Evolutionary conservation across 2,888 invertebrate species (phyloP).

Genomic region (Caenorhabditis virilis): DNA sequence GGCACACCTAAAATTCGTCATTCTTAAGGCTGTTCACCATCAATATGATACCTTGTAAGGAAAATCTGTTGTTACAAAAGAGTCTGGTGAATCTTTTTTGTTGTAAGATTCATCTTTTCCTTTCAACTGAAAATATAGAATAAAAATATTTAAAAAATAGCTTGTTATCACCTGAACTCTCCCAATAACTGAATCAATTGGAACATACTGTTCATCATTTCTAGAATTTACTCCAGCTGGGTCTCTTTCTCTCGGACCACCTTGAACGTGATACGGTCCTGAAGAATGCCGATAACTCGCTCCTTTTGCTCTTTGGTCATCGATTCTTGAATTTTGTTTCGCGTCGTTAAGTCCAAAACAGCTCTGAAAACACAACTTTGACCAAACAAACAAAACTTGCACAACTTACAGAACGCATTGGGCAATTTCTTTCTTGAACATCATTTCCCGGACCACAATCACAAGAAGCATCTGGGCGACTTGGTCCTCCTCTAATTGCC

Average conservation of each 20-base stretch:
- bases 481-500: conserved; percentile 17
- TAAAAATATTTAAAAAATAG: not conserved
- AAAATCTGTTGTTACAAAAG: conserved; percentile 42
- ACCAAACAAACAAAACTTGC: too few relatives aligned
- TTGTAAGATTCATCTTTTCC: conserved; percentile 17
- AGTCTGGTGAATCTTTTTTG: conserved; percentile 40
- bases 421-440: conserved; percentile 41
- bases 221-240: too few relatives aligned
- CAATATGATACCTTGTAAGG: conserved; percentile 37
- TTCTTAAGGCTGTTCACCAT: not conserved
- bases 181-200: conserved; percentile 37
- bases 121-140: conserved; percentile 9
- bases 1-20: conserved; percentile 46
- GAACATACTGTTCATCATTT: conserved; percentile 28
- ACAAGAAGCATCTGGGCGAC: conserved; percentile 38
- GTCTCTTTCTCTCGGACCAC: too few relatives aligned
- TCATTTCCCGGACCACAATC: conserved; percentile 41
- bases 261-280: too few relatives aligned
- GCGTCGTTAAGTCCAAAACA: too few relatives aligned
- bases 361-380: too few relatives aligned
- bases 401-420: too few relatives aligned
- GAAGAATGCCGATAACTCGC: too few relatives aligned
- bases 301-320: too few relatives aligned
- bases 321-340: too few relatives aligned
- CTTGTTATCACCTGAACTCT: conserved; percentile 19